phyloP scores from a whole-genome alignment of 2,888 invertebrate genomes.

The Mythimna lalbum region DNA sequence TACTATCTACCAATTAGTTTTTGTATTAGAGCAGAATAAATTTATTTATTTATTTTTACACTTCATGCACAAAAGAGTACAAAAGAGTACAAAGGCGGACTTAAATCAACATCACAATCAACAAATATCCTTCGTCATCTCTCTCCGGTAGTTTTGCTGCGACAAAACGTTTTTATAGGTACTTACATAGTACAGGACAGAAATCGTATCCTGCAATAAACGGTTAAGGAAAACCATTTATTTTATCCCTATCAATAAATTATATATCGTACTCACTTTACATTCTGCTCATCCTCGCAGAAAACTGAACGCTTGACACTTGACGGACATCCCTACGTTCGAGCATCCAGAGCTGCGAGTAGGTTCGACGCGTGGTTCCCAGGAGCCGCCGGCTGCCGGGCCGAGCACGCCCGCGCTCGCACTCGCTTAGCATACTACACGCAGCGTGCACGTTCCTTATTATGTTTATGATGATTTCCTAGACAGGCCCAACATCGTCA shows the following conservation, averaged over 20 bases:
- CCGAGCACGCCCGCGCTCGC: background rate
- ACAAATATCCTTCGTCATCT: too few species aligned
- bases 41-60: too few species aligned
- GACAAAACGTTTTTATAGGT: background rate
- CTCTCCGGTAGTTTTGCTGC: background rate
- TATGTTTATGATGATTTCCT: constrained; percentile 32
- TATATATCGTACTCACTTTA: background rate
- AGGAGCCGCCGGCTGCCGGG: constrained; percentile 14
- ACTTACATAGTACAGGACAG: background rate
- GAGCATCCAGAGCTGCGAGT: background rate
- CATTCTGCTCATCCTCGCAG: background rate
- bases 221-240: constrained; percentile 2
- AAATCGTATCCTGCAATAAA: background rate
- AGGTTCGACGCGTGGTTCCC: constrained; percentile 35
- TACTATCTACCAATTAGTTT: too few species aligned
- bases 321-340: background rate
- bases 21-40: too few species aligned
- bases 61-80: too few species aligned
- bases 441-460: constrained; percentile 30
- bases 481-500: constrained; percentile 20
- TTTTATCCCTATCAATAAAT: constrained; percentile 13
- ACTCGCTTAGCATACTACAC: constrained; percentile 43
- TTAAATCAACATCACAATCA: too few species aligned
- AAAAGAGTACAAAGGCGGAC: too few species aligned
- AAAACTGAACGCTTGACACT: background rate